A percentile compares a stretch with the other conserved stretches of the same genome.
Evolutionary conservation across 2,888 invertebrate genomes (phyloP).

Genomic region (Argyresthia goedartella): DNA sequence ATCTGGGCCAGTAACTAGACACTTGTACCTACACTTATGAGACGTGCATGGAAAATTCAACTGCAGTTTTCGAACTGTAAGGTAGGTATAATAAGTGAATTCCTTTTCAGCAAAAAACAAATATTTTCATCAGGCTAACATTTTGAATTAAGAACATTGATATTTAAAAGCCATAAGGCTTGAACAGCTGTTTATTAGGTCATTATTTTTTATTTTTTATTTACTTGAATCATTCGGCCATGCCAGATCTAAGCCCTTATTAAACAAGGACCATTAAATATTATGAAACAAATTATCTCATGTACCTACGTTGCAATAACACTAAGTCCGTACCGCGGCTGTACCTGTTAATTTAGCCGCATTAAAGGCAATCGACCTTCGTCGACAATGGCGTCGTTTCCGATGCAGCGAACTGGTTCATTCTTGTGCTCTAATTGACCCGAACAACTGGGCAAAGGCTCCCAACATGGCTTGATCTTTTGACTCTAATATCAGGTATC

Average conservation of each 20-base stretch:
- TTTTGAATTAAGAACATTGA: too few species aligned
- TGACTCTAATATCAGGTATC: background rate
- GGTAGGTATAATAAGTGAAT: background rate
- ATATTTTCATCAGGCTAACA: too few species aligned
- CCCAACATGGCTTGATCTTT: background rate
- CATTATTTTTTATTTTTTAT: too few species aligned
- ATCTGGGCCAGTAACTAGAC: background rate
- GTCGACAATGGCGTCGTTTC: slow-evolving; percentile 29
- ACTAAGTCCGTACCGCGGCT: background rate
- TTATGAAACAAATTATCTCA: background rate
- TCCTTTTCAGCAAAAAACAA: too few species aligned
- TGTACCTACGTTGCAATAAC: background rate
- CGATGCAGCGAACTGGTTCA: slow-evolving; percentile 11
- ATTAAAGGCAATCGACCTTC: slow-evolving; percentile 44
- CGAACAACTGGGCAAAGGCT: background rate
- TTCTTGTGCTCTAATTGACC: slow-evolving; percentile 11
- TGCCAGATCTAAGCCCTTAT: background rate
- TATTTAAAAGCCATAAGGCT: too few species aligned
- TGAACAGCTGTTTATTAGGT: too few species aligned
- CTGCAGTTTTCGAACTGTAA: background rate
- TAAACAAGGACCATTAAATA: background rate
- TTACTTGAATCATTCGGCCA: too few species aligned
- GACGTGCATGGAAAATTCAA: background rate
- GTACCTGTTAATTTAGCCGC: slow-evolving; percentile 38
- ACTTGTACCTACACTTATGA: background rate